Base-by-base conservation (phyloP, 2,797 vertebrate genomes). In the Furcifer pardalis region DNA sequence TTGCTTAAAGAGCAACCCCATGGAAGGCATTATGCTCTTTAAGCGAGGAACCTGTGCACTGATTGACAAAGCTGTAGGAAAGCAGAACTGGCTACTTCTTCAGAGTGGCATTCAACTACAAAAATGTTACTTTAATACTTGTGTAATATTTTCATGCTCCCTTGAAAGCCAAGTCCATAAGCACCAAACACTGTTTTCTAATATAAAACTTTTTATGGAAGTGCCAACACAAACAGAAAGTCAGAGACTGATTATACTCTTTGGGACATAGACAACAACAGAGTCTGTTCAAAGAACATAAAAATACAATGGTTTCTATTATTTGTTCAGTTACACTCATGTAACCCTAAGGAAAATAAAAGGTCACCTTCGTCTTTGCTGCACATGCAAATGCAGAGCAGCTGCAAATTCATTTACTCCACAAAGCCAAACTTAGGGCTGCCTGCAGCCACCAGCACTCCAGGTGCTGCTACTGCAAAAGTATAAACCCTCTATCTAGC, bases 351-450 rank as follows among this genome's bases (percentile, higher is more conserved):
- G 66, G 86, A 90, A 91, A 94, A 83, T 75, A 82, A 81, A 63
- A 80, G 79, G 79, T 71, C 84, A 86, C 82, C 87, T 87, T 81
- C 59, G 75, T 52, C 77, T 81, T 82, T 82, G 68, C 0, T 77
- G n/a, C 17, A 81, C 63, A 82, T 77, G 77, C 79, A 60, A 56
- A 52, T 49, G 65, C 78, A 90, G 88, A 92, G 90, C 77, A 93
- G 90, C 88, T 92, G 87, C 79, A 93, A 93, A 93, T 88, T 79
- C 84, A 87, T 49, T 86, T 87, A 89, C 87, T 89, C 79, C 77
- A 7, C 79, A 69, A 81, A 86, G 74, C 32, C 73, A 77, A 88
- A 80, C 75, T 91, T 91, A 89, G 91, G 85, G 89, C 88, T 87
- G 76, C 60, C 90, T 88, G 84, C 90, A 89, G 91, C 76, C 73